Evolutionary conservation across 2,797 vertebrate genomes (phyloP).

Genomic region (Gobio occitaniae): DNA sequence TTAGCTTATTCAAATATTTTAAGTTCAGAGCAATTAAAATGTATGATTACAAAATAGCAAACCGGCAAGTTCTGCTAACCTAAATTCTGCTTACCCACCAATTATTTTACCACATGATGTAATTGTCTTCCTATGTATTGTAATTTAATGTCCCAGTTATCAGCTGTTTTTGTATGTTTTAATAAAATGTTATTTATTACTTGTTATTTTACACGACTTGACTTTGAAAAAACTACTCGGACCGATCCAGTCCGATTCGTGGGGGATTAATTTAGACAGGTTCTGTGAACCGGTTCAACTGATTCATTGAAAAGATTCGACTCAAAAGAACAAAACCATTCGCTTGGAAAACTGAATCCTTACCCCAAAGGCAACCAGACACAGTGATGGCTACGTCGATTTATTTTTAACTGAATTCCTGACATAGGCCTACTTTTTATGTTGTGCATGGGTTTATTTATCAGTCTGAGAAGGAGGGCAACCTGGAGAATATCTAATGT

Average conservation of each 20-base stretch:
- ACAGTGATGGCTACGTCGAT: not conserved
- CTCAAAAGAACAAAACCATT: not conserved
- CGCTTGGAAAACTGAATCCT: not conserved
- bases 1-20: too few species aligned
- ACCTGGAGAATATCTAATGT: constrained; percentile 64
- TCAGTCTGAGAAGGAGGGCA: not conserved
- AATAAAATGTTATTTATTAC: not conserved
- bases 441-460: constrained; percentile 39
- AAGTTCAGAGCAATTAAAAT: too few species aligned
- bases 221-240: not conserved
- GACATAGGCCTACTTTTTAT: not conserved
- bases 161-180: not conserved
- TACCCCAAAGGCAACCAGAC: not conserved
- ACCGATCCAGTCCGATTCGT: not conserved
- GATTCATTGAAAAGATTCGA: not conserved
- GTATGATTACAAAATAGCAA: too few species aligned
- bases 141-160: not conserved
- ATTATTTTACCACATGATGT: not conserved
- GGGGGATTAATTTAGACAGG: not conserved
- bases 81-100: too few species aligned
- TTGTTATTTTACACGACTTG: not conserved
- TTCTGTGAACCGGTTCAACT: not conserved
- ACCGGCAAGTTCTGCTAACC: too few species aligned
- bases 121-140: not conserved
- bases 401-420: not conserved